A percentile compares a stretch with the other conserved stretches of the same genome.
phyloP scores from a whole-genome alignment of 2,888 invertebrate species.

The Siphlonurus alternatus region DNA sequence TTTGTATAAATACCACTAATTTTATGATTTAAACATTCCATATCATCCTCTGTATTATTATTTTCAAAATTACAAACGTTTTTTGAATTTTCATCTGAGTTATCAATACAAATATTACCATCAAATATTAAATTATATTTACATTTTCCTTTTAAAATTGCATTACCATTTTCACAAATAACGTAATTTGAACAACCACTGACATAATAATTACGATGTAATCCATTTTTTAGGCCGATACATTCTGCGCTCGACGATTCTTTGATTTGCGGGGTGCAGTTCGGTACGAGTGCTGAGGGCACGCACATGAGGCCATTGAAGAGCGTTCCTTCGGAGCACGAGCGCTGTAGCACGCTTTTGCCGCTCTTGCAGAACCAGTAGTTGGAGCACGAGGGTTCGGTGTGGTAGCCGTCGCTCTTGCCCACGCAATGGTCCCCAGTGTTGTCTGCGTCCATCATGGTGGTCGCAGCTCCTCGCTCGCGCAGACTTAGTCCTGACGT shows the following conservation, averaged over 20 bases:
- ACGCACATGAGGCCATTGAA: conserved; percentile 23
- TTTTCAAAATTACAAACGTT: neutral
- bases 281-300: conserved; percentile 14
- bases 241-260: conserved; percentile 7
- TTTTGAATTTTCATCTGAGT: neutral
- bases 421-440: neutral
- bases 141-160: conserved; percentile 25
- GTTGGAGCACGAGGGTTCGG: conserved; percentile 32
- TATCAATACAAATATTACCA: neutral
- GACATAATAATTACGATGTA: conserved; percentile 14
- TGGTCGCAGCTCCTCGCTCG: neutral
- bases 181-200: conserved; percentile 15
- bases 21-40: neutral
- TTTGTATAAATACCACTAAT: neutral
- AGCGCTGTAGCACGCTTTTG: conserved; percentile 25
- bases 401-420: conserved; percentile 28
- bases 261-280: conserved; percentile 6
- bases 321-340: conserved; percentile 21
- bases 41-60: neutral
- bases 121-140: neutral
- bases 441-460: neutral
- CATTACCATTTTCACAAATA: conserved; percentile 14
- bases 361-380: conserved; percentile 35
- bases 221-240: conserved; percentile 12
- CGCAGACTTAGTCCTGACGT: neutral